These are phyloP conservation scores for Mohoua ochrocephala DNA, from an alignment of 2,113 vertebrate genomes.

Conservation along the genomic window DNA sequence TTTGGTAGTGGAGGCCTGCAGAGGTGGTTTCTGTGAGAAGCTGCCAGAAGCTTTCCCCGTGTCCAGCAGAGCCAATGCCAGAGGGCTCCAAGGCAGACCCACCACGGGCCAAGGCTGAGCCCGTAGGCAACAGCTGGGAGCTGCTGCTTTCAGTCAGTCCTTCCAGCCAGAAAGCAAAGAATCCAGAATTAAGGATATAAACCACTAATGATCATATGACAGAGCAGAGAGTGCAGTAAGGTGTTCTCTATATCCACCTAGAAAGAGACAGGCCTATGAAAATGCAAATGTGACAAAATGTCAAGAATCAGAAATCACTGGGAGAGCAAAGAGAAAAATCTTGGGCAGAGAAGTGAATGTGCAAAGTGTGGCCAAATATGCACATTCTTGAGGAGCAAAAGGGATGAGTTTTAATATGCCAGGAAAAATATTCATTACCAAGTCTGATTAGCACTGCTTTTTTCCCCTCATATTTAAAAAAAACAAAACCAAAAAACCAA, in stretches of 20 bases:
- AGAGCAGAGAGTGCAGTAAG: neutral
- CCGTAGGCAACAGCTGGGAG: neutral
- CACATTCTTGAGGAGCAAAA: neutral
- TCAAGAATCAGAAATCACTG: neutral
- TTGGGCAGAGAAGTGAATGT: neutral
- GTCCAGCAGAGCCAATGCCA: accelerated
- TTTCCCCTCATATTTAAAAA: neutral
- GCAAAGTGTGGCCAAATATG: neutral
- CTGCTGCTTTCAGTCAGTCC: neutral
- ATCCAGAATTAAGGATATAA: neutral
- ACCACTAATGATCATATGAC: neutral
- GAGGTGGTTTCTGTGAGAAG: neutral
- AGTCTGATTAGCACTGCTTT: neutral
- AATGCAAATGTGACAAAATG: neutral
- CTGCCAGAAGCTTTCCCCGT: neutral
- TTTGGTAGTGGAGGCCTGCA: neutral
- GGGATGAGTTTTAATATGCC: neutral
- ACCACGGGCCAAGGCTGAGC: neutral
- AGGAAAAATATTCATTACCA: neutral
- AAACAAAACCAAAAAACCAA: neutral
- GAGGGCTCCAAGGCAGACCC: accelerated
- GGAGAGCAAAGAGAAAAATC: neutral
- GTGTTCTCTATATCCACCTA: accelerated
- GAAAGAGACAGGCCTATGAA: neutral
- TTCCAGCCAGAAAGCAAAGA: neutral